Evolutionary conservation across 2,113 vertebrate genomes (phyloP), one percentile per base, ranked within the genome.

Genomic region (Siniperca knerii): DNA sequence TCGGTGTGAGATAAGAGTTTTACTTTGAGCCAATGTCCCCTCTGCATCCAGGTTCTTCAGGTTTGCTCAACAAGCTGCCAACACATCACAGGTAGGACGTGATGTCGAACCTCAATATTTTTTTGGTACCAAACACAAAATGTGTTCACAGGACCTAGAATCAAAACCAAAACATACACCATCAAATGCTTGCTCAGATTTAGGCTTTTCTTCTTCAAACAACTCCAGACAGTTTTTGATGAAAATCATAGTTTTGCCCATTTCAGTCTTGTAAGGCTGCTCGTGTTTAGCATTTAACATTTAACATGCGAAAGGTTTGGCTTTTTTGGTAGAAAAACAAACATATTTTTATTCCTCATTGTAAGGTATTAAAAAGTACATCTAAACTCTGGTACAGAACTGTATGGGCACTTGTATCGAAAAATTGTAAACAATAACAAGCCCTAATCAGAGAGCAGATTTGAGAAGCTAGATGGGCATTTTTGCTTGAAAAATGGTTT

Each of bases 31-130:
- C 52, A 2, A 3, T 23, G 68, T 74, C 67, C n/a, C 65, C 15
- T 52, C 80, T 61, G 70, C 69, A 71, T 72, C 35, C 89, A 84
- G 77, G 87, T 87, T 83, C 58, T 76, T 18, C 82, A 85, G 73
- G 77, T 87, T 83, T 73, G 35, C 61, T 35, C 54, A 55, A 23
- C 11, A 42, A 61, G 81, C 84, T 89, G 88, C 85, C 83, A 86
- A 74, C 33, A 82, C 62, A 37, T 65, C 67, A 44, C 81, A 82
- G 90, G 88, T 75, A 54, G 29, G 15, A 58, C 3, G 18, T 1
- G 8, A 35, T 23, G 23, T 72, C 16, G 6, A 58, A 55, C 46
- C 18, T 12, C 23, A 16, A 37, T 18, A 0, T 18, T 35, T 60
- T 48, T 48, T 68, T 21, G 60, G 67, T 50, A 18, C 12, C 6